phyloP scores from a whole-genome alignment of 2,113 vertebrate species.

The Chauna torquata region DNA sequence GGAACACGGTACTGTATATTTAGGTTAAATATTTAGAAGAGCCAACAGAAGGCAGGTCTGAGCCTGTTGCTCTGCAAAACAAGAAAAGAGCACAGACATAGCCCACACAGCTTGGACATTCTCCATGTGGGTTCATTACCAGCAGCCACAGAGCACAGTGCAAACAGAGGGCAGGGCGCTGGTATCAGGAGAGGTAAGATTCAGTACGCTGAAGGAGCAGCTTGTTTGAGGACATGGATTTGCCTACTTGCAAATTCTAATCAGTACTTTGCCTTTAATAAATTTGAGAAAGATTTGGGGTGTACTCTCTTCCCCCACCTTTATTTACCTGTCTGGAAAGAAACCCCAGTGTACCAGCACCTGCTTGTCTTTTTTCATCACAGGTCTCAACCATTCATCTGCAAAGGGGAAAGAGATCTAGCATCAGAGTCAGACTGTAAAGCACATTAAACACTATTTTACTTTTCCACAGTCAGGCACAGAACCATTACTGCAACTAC shows the following conservation, averaged over 20 bases:
- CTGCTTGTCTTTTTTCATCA: constrained; percentile 96
- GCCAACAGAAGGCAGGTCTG: accelerated
- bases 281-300: background rate
- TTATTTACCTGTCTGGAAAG: constrained; percentile 85
- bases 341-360: constrained; percentile 96
- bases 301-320: background rate
- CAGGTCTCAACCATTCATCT: constrained; percentile 97
- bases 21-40: background rate
- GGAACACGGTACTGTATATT: background rate
- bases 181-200: background rate
- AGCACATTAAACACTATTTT: background rate
- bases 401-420: constrained; percentile 23
- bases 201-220: background rate
- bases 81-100: background rate
- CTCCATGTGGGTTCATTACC: background rate
- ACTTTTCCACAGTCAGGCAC: background rate
- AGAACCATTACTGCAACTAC: background rate
- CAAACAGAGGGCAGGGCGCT: background rate
- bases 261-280: background rate
- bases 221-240: background rate
- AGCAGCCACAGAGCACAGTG: background rate
- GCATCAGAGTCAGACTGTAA: background rate
- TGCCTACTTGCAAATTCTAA: background rate
- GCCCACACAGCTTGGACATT: background rate
- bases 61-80: background rate